phyloP scores from a whole-genome alignment of 2,113 vertebrate species.

The Dromaius novaehollandiae region DNA sequence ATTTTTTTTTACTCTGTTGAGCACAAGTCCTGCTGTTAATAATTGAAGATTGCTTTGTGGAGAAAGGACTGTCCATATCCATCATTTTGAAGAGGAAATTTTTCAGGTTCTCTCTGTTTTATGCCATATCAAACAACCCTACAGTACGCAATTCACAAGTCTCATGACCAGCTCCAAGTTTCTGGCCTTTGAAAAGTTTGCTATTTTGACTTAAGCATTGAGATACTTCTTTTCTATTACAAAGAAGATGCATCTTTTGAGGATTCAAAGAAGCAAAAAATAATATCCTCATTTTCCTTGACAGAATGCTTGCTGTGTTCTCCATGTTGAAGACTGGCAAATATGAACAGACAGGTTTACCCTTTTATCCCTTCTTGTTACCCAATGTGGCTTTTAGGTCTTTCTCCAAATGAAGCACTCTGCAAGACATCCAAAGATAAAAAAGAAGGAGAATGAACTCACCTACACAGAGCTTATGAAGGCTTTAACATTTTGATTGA shows the following conservation, averaged over 20 bases:
- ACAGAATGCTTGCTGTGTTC: conserved; percentile 73
- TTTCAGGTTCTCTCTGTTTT: conserved; percentile 22
- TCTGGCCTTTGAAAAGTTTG: conserved; percentile 76
- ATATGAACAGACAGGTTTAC: conserved; percentile 69
- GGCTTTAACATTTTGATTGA: conserved; percentile 64
- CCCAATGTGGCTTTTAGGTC: conserved; percentile 71
- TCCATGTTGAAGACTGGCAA: conserved; percentile 65
- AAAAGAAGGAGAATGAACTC: conserved; percentile 58
- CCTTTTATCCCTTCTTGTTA: conserved; percentile 76
- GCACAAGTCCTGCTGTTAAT: conserved; percentile 53
- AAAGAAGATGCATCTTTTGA: conserved; percentile 75
- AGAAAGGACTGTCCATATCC: conserved; percentile 23
- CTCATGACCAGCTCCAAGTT: conserved; percentile 51
- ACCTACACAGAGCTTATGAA: conserved; percentile 39
- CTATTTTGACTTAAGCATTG: conserved; percentile 75
- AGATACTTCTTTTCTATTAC: conserved; percentile 72
- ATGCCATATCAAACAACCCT: conserved; percentile 62
- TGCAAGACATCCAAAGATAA: conserved; percentile 66
- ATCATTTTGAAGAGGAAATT: conserved; percentile 49
- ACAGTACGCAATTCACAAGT: conserved; percentile 17
- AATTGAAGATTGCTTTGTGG: conserved; percentile 39
- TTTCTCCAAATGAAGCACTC: conserved; percentile 71
- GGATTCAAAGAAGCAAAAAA: conserved; percentile 75
- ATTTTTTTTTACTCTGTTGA: conserved; percentile 37
- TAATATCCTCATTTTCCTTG: conserved; percentile 77